Percentiles rank a stretch among this genome's conserved stretches.
Conservation (phyloP, 2,113 vertebrate species). For the Labrus mixtus region DNA sequence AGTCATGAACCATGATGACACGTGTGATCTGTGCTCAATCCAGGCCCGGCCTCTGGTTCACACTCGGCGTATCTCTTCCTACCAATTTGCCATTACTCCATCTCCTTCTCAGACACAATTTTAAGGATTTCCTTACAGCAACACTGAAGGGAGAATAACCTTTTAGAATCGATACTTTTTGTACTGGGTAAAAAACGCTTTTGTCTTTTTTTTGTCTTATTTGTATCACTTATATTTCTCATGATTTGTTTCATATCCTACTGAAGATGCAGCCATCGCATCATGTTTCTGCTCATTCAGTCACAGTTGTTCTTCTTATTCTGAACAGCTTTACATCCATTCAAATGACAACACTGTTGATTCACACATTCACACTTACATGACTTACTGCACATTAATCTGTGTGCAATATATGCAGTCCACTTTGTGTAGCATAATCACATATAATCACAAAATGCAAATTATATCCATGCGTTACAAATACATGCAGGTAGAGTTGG, state of each 20-base stretch:
- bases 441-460: not conserved
- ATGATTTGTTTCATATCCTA: not conserved
- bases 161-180: no score
- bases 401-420: not conserved
- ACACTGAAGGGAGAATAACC: no score
- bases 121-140: no score
- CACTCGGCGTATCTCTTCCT: constrained; percentile 1
- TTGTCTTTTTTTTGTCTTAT: no score
- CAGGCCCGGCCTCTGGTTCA: not conserved
- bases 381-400: not conserved
- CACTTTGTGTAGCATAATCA: not conserved
- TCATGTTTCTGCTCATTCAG: not conserved
- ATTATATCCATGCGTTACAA: not conserved
- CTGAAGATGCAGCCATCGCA: not conserved
- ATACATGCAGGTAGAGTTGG: not conserved
- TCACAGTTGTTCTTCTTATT: not conserved
- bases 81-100: not conserved
- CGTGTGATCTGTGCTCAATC: constrained; percentile 50
- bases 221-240: not conserved
- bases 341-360: not conserved
- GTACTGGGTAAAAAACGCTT: no score
- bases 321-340: constrained; percentile 1
- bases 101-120: not conserved
- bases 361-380: not conserved
- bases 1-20: constrained; percentile 64